Evolutionary conservation across 2,797 vertebrate genomes (phyloP), one percentile per base, ranked within the genome.

Genomic region (Chaetophractus vellerosus): DNA sequence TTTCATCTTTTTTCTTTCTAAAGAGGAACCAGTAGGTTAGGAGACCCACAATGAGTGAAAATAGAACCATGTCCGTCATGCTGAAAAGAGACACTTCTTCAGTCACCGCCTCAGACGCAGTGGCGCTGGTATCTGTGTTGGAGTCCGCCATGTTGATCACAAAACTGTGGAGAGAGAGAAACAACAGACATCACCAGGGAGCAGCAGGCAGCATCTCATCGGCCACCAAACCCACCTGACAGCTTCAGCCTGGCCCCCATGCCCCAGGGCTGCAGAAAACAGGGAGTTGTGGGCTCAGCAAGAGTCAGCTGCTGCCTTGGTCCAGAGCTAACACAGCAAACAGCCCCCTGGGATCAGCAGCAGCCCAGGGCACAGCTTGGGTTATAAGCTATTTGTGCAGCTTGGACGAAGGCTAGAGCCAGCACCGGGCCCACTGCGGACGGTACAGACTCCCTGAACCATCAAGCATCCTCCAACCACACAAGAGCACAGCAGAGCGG

Each of bases 21-120:
- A 99, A 99, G 98, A 99, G 98, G 94, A 99, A 98, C 99, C 99
- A 99, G 97, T 99, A 99, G 59, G 99, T 98, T 12, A 99, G 74
- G 2, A 99, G 95, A 0, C 99, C 99, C 0, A 98, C 71, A 36
- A 99, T 99, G 88, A 99, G 96, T 0, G 99, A 98, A 97, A 99
- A 98, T 96, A 99, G 98, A 94, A 99, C 98, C 96, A 99, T 72
- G 31, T 99, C 99, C 0, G 98, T 98, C 98, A 97, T 98, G 98
- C 99, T 99, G 97, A 99, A 98, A n/a, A 99, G 93, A 19, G 98
- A 99, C 81, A 98, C 98, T 1, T 98, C 98, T 74, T 96, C 96
- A 0, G 95, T 66, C 3, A 94, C 18, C 5, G 97, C 97, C 2
- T 98, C 98, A 0, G 98, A 23, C 33, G 64, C 31, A 8, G 97